Evolutionary conservation across 2,113 vertebrate genomes (phyloP).

Genomic region (Daboia siamensis): DNA sequence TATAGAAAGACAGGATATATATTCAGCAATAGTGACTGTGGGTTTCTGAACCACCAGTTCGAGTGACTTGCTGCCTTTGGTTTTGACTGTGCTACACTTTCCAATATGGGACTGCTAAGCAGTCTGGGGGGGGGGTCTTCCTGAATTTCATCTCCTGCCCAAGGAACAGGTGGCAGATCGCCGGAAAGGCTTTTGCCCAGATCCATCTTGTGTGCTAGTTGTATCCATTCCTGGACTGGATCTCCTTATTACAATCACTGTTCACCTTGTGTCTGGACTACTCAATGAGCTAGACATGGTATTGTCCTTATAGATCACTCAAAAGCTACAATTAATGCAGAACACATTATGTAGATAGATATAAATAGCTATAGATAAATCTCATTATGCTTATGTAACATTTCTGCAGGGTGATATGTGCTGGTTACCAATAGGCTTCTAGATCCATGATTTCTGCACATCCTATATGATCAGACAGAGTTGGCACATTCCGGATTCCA

Average conservation of each 20-base stretch:
- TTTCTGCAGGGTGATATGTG: background rate
- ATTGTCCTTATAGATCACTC: background rate
- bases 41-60: background rate
- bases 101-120: background rate
- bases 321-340: background rate
- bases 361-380: background rate
- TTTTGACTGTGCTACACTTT: background rate
- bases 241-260: background rate
- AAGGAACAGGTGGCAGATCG: background rate
- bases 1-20: background rate
- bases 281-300: background rate
- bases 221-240: background rate
- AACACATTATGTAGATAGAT: background rate
- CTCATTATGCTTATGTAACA: background rate
- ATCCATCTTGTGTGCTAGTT: background rate
- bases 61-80: background rate
- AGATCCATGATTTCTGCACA: background rate
- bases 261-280: background rate
- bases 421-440: background rate
- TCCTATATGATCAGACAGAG: background rate
- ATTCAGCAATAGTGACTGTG: background rate
- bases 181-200: background rate
- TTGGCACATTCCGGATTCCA: background rate
- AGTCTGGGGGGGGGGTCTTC: background rate
- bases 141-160: background rate